These are phyloP conservation scores for Drosophila parthenogenetica DNA, from an alignment of 2,888 invertebrate species.

Conservation along the genomic window DNA sequence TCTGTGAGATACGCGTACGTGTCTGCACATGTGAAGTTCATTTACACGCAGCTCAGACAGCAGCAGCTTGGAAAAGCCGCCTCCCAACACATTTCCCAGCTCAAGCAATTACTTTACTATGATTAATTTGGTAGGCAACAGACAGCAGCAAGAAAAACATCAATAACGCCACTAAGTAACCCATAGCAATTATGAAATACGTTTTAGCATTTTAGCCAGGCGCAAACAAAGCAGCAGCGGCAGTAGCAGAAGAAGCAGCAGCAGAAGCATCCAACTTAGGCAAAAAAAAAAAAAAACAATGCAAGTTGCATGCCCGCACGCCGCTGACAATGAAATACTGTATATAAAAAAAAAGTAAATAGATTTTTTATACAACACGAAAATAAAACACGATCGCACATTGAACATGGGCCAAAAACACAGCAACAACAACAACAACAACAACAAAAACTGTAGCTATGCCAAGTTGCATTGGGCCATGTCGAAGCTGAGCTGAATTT, in stretches of 20 bases:
- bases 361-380: slow-evolving; percentile 73
- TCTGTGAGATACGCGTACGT: slow-evolving; percentile 52
- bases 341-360: slow-evolving; percentile 23
- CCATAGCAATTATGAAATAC: slow-evolving; percentile 75
- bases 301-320: slow-evolving; percentile 77
- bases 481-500: slow-evolving; percentile 77
- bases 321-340: slow-evolving; percentile 71
- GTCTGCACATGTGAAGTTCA: slow-evolving; percentile 62
- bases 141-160: slow-evolving; percentile 7
- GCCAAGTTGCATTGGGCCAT: slow-evolving; percentile 73
- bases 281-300: slow-evolving; percentile 29
- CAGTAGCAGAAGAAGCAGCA: slow-evolving; percentile 13
- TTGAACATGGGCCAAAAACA: slow-evolving; percentile 65
- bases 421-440: slow-evolving; percentile 28
- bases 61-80: slow-evolving; percentile 22
- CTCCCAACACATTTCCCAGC: not conserved
- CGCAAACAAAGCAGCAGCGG: slow-evolving; percentile 17
- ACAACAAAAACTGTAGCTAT: slow-evolving; percentile 35
- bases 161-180: slow-evolving; percentile 56
- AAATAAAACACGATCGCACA: slow-evolving; percentile 79
- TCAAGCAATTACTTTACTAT: slow-evolving; percentile 71
- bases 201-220: slow-evolving; percentile 70
- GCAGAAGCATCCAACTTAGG: slow-evolving; percentile 50
- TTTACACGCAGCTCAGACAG: slow-evolving; percentile 71
- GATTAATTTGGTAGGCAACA: slow-evolving; percentile 66